These are phyloP conservation scores for Rhinichthys klamathensis DNA, from an alignment of 2,113 vertebrate species.

Conservation along the genomic window DNA sequence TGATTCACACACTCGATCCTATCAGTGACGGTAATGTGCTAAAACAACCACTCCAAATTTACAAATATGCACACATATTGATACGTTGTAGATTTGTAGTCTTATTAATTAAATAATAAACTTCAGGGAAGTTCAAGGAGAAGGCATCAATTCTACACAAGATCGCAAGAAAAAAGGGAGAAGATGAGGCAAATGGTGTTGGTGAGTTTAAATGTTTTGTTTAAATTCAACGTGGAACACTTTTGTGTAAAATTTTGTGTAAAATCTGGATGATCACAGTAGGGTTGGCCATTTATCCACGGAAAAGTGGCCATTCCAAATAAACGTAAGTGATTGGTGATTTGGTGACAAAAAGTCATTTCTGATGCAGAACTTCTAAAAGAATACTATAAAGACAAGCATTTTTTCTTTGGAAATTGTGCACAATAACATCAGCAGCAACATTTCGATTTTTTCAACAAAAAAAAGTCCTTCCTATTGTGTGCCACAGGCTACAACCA, in stretches of 20 bases:
- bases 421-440: neutral
- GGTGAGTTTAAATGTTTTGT: constrained; percentile 59
- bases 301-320: neutral
- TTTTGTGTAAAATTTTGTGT: neutral
- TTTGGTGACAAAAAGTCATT: neutral
- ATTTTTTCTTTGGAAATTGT: neutral
- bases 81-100: neutral
- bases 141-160: constrained; percentile 95
- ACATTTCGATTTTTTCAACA: too few species aligned
- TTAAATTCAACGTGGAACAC: neutral
- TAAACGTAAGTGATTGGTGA: neutral
- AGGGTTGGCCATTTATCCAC: neutral
- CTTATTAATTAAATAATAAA: neutral
- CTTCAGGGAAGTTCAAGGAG: constrained; percentile 89
- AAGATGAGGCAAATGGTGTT: constrained; percentile 86
- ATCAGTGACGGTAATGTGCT: constrained; percentile 70
- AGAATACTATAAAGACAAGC: neutral
- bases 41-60: neutral
- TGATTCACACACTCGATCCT: constrained; percentile 79
- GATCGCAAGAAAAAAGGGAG: constrained; percentile 92
- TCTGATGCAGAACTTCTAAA: neutral
- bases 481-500: neutral
- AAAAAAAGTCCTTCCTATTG: too few species aligned
- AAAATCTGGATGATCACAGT: neutral
- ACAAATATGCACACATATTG: neutral